Conservation (phyloP, 2,113 vertebrate genomes). For the Smithornis capensis region DNA sequence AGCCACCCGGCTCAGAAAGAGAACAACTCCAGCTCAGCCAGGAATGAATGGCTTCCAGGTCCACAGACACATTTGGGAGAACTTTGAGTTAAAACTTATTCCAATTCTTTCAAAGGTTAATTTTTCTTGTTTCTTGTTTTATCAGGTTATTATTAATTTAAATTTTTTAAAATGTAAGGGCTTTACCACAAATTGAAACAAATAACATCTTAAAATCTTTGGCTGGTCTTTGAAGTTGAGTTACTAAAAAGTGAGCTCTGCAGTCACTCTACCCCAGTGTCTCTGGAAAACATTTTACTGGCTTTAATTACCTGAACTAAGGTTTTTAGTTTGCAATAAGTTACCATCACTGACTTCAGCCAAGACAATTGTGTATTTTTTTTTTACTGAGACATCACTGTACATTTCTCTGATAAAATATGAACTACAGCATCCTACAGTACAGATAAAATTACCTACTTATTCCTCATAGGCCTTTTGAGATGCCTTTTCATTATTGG, state of each 20-base stretch:
- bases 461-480: not conserved
- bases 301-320: not conserved
- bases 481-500: not conserved
- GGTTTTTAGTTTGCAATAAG: not conserved
- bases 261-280: not conserved
- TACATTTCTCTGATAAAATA: not conserved
- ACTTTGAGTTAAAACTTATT: not conserved
- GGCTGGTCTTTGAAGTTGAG: not conserved
- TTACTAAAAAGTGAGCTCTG: not conserved
- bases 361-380: rapidly evolving
- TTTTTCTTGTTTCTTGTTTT: not conserved
- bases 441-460: not conserved
- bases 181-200: not conserved
- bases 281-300: not conserved
- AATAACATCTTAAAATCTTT: not conserved
- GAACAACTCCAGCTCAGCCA: not conserved
- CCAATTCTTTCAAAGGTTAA: not conserved
- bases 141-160: not conserved
- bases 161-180: not conserved
- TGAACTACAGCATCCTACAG: not conserved
- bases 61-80: not conserved
- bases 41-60: not conserved
- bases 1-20: not conserved
- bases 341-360: not conserved
- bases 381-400: not conserved